A percentile compares a stretch with the other conserved stretches of the same genome.
These are phyloP conservation scores for Bembecia ichneumoniformis DNA, from an alignment of 2,888 invertebrate species.

Conservation along the genomic window DNA sequence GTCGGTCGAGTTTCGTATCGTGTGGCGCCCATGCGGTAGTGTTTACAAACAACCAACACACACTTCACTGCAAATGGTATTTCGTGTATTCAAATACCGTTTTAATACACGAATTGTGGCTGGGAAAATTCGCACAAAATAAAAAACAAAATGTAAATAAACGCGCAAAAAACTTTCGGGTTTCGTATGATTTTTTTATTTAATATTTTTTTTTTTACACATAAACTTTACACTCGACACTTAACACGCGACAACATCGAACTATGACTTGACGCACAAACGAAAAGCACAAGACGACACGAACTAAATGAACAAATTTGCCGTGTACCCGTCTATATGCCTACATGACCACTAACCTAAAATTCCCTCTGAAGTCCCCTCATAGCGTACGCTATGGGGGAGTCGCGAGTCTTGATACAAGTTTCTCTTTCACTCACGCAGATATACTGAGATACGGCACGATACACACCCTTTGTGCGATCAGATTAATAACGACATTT, in stretches of 20 bases:
- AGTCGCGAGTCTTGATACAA: slow-evolving; percentile 57
- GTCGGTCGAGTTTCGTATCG: slow-evolving; percentile 27
- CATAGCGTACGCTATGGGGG: slow-evolving; percentile 62
- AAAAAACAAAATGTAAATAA: background rate
- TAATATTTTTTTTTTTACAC: slow-evolving; percentile 13
- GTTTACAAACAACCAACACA: slow-evolving; percentile 59
- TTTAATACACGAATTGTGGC: background rate
- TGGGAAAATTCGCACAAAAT: background rate
- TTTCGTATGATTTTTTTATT: slow-evolving; percentile 1
- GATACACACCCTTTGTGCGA: slow-evolving; percentile 59
- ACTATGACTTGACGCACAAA: slow-evolving; percentile 69
- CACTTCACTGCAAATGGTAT: slow-evolving; percentile 21
- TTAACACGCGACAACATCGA: slow-evolving; percentile 51
- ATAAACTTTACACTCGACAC: slow-evolving; percentile 23
- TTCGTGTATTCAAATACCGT: slow-evolving; percentile 6
- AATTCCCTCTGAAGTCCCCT: slow-evolving; percentile 63
- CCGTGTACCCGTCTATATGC: slow-evolving; percentile 73
- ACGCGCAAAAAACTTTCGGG: slow-evolving; percentile 4
- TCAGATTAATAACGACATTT: too few relatives aligned
- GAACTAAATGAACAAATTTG: slow-evolving; percentile 71
- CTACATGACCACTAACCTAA: slow-evolving; percentile 74
- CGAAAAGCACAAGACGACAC: slow-evolving; percentile 70
- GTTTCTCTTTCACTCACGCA: slow-evolving; percentile 65
- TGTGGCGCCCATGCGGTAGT: slow-evolving; percentile 48
- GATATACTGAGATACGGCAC: slow-evolving; percentile 54